Evolutionary conservation across 1,140 invertebrate species (phyloP), one percentile per base, ranked within the genome.

Genomic region (Ephestia elutella): DNA sequence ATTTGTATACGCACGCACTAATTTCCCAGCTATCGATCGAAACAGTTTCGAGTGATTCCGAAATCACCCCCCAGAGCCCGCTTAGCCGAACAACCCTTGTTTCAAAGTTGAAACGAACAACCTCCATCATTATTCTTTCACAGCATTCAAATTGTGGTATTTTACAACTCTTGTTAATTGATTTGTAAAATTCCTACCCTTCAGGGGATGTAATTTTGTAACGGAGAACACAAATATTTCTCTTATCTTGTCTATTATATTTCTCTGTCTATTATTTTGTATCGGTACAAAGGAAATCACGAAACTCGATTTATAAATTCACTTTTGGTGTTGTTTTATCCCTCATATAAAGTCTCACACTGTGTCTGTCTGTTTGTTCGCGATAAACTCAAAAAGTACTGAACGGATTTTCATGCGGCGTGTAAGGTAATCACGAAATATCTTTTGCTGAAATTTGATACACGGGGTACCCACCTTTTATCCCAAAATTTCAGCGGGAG

Each of bases 1-100:
- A 56, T 72, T 73, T 71, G 58, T 70, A 70, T 76, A 65, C 63
- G 65, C 69, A 69, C 66, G 60, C 53, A 63, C 57, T 70, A 64
- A 71, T 53, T 53, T 53, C 50, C 10, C 50, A 2, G 4, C 21
- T 21, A 53, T 53, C 21, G 50, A 53, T 53, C 20, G 50, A 53
- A 44, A 25, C 50, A 25, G 20, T 53, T 53, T 25, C 20, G 50
- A 53, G 50, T 53, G 50, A 53, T 54, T 54, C 53, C 5, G 17
- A 58, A 38, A 58, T 58, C 56, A 51, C 56, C 50, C 49, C 56
- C 28, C 49, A 20, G 56, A 49, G 56, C 30, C 10, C 50, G 20
- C 19, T 53, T 25, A 53, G 19, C 50, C 20, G 35, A 50, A 57
- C 21, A 35, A 51, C 32, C 56, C 50, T 58, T 58, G 49, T 51